Evolutionary conservation across 1,140 invertebrate species (phyloP), one percentile per base, ranked within the genome.

Genomic region (Drosophila murphyi): DNA sequence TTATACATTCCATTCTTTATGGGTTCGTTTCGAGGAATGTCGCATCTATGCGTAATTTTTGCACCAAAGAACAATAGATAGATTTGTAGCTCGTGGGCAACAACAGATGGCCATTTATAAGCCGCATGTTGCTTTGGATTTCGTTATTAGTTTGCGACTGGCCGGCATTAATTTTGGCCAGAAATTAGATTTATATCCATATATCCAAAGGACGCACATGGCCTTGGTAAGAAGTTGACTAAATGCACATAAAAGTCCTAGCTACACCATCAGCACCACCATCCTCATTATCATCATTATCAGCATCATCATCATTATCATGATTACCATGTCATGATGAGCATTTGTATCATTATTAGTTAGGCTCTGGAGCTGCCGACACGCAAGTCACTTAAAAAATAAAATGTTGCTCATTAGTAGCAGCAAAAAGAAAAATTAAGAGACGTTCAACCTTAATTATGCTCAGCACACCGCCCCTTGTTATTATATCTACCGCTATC

Each of bases 331-430:
- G n/a, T 20, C 20, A 35, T 62, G 32, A 74, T 74, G 41, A 69
- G 50, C 63, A 62, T 69, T 55, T 35, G 39, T 28, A 51, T 34
- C 74, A 52, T 78, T 72, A 72, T 86, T 76, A 71, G 73, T 74
- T 71, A 39, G 50, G 51, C 51, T 6, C 64, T 57, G 43, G 51
- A 59, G 45, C 63, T 62, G 51, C 54, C 45, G 45, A 62, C 72
- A 78, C 68, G 83, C 77, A 80, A 88, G 80, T 89, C 85, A 89
- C 75, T 89, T 89, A 78, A 76, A 85, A 85, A 81, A 85, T 89
- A 89, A 89, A 89, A 80, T 70, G 78, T 69, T 75, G 76, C 85
- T 89, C 85, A 89, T 89, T 89, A 89, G 80, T 51, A 55, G 63
- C 62, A 35, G 75, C 47, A 68, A 70, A 76, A 71, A 65, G 55